Conservation (phyloP, 2,888 invertebrate species). For the Drosophila niveifrons region DNA sequence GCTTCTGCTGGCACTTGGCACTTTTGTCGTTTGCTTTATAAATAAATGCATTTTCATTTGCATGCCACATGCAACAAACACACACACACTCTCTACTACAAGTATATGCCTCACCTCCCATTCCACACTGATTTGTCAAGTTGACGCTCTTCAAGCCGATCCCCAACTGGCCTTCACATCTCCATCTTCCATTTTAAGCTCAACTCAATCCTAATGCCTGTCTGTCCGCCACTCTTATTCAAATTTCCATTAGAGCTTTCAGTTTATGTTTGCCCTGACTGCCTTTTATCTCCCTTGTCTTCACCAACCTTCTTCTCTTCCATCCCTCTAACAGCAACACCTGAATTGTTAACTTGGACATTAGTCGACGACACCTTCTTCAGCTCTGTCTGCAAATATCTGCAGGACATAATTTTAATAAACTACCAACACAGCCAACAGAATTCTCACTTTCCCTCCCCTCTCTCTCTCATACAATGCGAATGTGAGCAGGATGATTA, state of each 20-base stretch:
- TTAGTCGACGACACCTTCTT: slow-evolving; percentile 61
- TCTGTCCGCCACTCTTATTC: slow-evolving; percentile 29
- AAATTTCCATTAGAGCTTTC: slow-evolving; percentile 60
- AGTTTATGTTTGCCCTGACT: slow-evolving; percentile 50
- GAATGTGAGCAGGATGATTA: slow-evolving; percentile 53
- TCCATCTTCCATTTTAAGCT: slow-evolving; percentile 7
- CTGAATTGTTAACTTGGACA: slow-evolving; percentile 64
- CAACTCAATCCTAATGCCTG: slow-evolving; percentile 2
- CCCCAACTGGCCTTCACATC: slow-evolving; percentile 10
- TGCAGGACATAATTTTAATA: slow-evolving; percentile 76
- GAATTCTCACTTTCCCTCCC: neutral
- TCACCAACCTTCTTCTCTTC: neutral
- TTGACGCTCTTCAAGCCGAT: slow-evolving; percentile 40
- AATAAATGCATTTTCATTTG: slow-evolving; percentile 78
- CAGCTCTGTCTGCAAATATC: slow-evolving; percentile 59
- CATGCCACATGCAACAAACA: slow-evolving; percentile 41
- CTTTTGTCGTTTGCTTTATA: slow-evolving; percentile 71
- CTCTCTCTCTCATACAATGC: neutral
- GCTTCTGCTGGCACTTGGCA: slow-evolving; percentile 46
- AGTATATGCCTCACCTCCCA: no score
- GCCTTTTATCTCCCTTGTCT: slow-evolving; percentile 4
- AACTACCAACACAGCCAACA: slow-evolving; percentile 55
- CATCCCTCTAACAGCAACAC: neutral
- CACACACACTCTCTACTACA: slow-evolving; percentile 5
- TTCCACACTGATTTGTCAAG: slow-evolving; percentile 62